Evolutionary conservation across 2,888 invertebrate species (phyloP).

Genomic region (Xanthorhoe designata): DNA sequence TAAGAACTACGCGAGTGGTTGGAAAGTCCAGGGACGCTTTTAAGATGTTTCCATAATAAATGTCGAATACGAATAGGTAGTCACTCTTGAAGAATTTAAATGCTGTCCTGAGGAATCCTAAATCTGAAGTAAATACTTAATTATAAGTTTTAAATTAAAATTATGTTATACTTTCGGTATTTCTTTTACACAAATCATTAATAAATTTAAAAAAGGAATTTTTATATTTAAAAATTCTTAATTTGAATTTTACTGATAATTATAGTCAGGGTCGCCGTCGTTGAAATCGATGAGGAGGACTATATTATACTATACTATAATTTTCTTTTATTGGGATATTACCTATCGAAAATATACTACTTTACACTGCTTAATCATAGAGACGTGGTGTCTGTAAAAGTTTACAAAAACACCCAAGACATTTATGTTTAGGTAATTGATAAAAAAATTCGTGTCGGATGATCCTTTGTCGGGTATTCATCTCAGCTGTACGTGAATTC

Average conservation of each 20-base stretch:
- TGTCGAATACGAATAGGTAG: slow-evolving; percentile 49
- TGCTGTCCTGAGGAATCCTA: slow-evolving; percentile 16
- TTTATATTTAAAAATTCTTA: too few species aligned
- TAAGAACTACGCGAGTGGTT: slow-evolving; percentile 74
- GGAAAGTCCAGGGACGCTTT: slow-evolving; percentile 73
- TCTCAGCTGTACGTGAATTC: slow-evolving; percentile 59
- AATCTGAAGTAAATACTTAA: slow-evolving; percentile 2
- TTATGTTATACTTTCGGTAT: neutral
- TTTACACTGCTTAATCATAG: neutral
- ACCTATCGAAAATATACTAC: too few species aligned
- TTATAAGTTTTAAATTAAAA: neutral
- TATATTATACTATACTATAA: too few species aligned
- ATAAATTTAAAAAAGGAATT: too few species aligned
- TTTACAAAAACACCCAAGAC: slow-evolving; percentile 33
- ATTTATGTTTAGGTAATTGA: slow-evolving; percentile 39
- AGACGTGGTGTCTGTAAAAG: slow-evolving; percentile 10
- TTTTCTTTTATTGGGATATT: too few species aligned
- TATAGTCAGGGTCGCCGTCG: too few species aligned
- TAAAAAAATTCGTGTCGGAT: slow-evolving; percentile 47
- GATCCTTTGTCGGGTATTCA: slow-evolving; percentile 58
- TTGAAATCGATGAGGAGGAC: too few species aligned
- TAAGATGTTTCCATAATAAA: slow-evolving; percentile 75
- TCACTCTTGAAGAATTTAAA: slow-evolving; percentile 39
- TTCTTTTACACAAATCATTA: too few species aligned
- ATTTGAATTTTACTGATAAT: too few species aligned